phyloP scores from a whole-genome alignment of 2,797 vertebrate species.

The Hoplostethus mediterraneus region DNA sequence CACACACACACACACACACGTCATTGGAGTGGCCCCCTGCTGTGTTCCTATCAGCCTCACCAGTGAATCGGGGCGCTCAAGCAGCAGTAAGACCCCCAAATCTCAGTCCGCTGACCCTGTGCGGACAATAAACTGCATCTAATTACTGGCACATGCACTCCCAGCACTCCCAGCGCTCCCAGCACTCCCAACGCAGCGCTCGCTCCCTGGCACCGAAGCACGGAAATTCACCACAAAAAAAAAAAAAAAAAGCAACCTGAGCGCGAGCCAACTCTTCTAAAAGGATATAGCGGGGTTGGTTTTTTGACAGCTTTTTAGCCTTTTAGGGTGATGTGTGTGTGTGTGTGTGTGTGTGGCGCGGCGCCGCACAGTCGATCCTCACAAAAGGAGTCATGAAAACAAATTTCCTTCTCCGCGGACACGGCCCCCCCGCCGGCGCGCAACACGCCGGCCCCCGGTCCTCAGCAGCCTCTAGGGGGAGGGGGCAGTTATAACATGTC shows the following conservation, averaged over 20 bases:
- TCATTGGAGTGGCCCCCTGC: slow-evolving; percentile 72
- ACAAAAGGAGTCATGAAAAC: slow-evolving; percentile 31
- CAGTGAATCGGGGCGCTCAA: slow-evolving; percentile 72
- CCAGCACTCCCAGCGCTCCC: slow-evolving; percentile 25
- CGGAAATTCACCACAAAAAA: slow-evolving; percentile 13
- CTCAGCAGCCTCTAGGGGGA: slow-evolving; percentile 16
- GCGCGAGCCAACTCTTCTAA: slow-evolving; percentile 42
- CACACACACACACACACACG: slow-evolving; percentile 55
- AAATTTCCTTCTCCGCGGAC: slow-evolving; percentile 22
- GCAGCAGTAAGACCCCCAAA: slow-evolving; percentile 73
- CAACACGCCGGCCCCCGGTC: slow-evolving; percentile 52
- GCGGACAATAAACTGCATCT: slow-evolving; percentile 75
- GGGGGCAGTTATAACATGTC: slow-evolving; percentile 13
- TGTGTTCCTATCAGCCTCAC: slow-evolving; percentile 79
- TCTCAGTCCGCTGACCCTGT: slow-evolving; percentile 64
- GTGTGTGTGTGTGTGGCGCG: slow-evolving; percentile 9
- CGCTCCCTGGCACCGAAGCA: slow-evolving; percentile 39
- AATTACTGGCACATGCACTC: slow-evolving; percentile 73
- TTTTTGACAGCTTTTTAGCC: slow-evolving; percentile 56
- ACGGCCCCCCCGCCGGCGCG: slow-evolving; percentile 21
- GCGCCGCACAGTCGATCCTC: neutral
- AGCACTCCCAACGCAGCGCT: neutral
- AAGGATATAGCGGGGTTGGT: slow-evolving; percentile 33
- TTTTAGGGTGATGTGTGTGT: slow-evolving; percentile 28
- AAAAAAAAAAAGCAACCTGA: slow-evolving; percentile 12